Conservation (phyloP, 2,797 vertebrate genomes). For the Chaetophractus vellerosus region DNA sequence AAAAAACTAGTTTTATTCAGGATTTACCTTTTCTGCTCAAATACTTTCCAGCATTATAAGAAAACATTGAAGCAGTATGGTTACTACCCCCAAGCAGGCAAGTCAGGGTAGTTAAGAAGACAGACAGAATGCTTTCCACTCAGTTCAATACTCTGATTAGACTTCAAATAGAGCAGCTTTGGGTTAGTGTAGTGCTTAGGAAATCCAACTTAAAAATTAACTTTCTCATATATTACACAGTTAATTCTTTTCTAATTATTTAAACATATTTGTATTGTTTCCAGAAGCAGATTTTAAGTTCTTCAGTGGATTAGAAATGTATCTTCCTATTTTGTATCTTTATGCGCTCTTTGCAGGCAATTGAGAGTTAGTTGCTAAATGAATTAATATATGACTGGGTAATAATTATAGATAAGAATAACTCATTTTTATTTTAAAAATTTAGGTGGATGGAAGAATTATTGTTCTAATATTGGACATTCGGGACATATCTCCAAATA, state of each 20-base stretch:
- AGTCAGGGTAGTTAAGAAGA: too few species aligned
- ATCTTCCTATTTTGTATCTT: neutral
- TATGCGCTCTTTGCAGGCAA: neutral
- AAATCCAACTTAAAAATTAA: neutral
- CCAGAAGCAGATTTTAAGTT: neutral
- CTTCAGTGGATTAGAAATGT: neutral
- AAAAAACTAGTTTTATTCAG: neutral
- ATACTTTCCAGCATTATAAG: neutral
- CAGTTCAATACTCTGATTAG: neutral
- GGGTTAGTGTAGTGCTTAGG: neutral
- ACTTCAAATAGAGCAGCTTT: neutral
- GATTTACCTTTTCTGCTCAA: neutral
- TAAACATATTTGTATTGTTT: neutral
- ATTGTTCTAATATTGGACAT: neutral
- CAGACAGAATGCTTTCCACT: neutral
- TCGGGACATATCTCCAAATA: neutral
- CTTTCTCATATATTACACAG: neutral
- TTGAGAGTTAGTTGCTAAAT: neutral
- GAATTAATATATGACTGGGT: constrained; percentile 12
- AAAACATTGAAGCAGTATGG: neutral
- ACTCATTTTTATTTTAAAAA: constrained; percentile 27
- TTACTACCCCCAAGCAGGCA: too few species aligned
- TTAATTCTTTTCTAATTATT: neutral
- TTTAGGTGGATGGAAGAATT: neutral
- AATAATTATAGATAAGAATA: neutral